phyloP scores from a whole-genome alignment of 2,113 vertebrate species.

The Callaeas wilsoni region DNA sequence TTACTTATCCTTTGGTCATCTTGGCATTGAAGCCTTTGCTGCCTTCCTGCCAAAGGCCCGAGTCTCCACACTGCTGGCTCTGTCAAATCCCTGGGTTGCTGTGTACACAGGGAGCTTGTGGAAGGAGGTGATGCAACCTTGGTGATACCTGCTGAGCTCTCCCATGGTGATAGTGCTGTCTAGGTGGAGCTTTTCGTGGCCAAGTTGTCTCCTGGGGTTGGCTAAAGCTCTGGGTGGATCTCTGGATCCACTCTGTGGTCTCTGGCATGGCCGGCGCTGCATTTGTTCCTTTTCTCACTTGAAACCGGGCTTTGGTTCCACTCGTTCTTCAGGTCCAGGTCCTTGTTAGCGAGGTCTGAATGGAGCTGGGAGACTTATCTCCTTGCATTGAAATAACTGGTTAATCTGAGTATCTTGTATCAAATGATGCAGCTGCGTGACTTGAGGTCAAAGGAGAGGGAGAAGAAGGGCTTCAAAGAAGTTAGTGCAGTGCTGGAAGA shows the following conservation, averaged over 20 bases:
- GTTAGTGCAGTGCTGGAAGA: not conserved
- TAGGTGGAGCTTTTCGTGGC: not conserved
- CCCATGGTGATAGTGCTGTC: not conserved
- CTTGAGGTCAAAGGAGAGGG: not conserved
- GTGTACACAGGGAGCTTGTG: not conserved
- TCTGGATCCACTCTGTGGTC: not conserved
- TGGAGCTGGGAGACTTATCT: not conserved
- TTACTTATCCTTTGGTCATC: not conserved
- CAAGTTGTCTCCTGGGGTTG: not conserved
- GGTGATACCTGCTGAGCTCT: not conserved
- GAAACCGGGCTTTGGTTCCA: not conserved
- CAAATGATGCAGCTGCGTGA: not conserved
- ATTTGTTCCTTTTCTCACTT: not conserved
- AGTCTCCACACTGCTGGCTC: not conserved
- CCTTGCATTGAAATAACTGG: not conserved
- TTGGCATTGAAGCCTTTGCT: not conserved
- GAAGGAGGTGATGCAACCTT: not conserved
- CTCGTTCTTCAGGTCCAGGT: not conserved
- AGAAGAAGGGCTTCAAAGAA: not conserved
- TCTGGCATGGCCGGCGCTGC: not conserved
- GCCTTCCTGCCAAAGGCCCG: not conserved
- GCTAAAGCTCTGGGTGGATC: not conserved
- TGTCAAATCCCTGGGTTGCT: not conserved
- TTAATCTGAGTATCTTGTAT: not conserved
- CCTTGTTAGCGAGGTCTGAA: not conserved